Evolutionary conservation across 2,888 invertebrate genomes (phyloP), one percentile per base, ranked within the genome.

Genomic region (Drymonia ruficornis): DNA sequence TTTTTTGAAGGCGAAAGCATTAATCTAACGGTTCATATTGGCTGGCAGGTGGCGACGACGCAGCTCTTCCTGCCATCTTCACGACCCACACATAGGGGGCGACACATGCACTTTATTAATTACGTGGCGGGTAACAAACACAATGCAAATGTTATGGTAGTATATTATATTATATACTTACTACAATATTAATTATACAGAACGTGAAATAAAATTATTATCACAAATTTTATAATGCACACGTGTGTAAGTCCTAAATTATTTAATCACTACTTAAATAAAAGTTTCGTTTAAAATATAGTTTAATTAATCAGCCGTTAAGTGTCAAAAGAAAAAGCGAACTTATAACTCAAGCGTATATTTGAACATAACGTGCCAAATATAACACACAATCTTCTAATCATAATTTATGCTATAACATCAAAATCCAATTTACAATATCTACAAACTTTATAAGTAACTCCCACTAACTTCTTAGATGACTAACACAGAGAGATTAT

Each of bases 101-200:
- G 67, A 59, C 71, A 70, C 64, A 71, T 69, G 62, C 54, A 50
- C 57, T 61, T 59, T 71, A 63, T 63, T 70, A 69, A 67, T 71
- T 67, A 70, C 56, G 47, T 63, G 56, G 52, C 16, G 40, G 2
- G 40, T 40, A 16, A 15, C 11, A 16, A 16, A 15, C 11, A 16
- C 16, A 16, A 40, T 16, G 40, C 40, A 16, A 40, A 40, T 40
- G 40, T 16, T 40, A 40, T 40, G 40, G 40, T 36, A 36, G n/a
- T 5, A 31, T n/a, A 7, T 3, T 31, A 31, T 31, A 31, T 2
- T 31, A 0, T n/a, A n/a, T n/a, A n/a, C n/a, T n/a, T 11, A 31
- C 31, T 31, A 31, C 11, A 11, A 11, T 31, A 9, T 31, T 31
- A 31, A 31, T 28, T 28, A 1, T 31, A 12, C 9, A n/a, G 11